Evolutionary conservation across 2,888 invertebrate genomes (phyloP).

Genomic region (Pycnomerus fuliginosus): DNA sequence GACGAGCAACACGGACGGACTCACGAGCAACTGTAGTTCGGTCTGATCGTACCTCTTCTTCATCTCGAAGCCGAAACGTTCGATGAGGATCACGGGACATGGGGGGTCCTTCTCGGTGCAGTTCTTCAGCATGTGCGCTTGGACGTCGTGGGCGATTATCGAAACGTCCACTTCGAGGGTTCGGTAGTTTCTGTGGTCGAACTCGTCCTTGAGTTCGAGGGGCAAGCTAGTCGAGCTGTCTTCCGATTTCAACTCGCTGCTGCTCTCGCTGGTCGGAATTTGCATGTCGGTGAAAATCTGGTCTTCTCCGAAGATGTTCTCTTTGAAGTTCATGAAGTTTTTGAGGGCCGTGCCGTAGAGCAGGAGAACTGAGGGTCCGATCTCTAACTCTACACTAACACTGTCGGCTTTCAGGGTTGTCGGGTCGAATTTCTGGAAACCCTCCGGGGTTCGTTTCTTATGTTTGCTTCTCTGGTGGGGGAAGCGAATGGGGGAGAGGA

Average conservation of each 20-base stretch:
- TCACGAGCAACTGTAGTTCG: constrained; percentile 82
- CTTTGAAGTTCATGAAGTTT: constrained; percentile 78
- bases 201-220: constrained; percentile 78
- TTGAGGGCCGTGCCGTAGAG: constrained; percentile 90
- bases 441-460: constrained; percentile 54
- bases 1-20: constrained; percentile 83
- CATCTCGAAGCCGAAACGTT: constrained; percentile 96
- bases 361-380: constrained; percentile 89
- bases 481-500: constrained; percentile 89
- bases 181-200: constrained; percentile 85
- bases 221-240: constrained; percentile 63
- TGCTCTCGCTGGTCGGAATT: constrained; percentile 52
- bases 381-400: constrained; percentile 89
- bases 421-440: constrained; percentile 80
- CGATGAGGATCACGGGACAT: constrained; percentile 85
- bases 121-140: constrained; percentile 90
- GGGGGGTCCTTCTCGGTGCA: constrained; percentile 88
- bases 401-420: constrained; percentile 81
- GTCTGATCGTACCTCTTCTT: constrained; percentile 92
- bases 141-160: constrained; percentile 92
- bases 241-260: constrained; percentile 60
- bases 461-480: constrained; percentile 60
- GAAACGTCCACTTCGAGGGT: constrained; percentile 91
- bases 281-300: constrained; percentile 94
- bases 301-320: constrained; percentile 97